These are phyloP conservation scores for Netelia virgata DNA, from an alignment of 2,888 invertebrate species.

Conservation along the genomic window DNA sequence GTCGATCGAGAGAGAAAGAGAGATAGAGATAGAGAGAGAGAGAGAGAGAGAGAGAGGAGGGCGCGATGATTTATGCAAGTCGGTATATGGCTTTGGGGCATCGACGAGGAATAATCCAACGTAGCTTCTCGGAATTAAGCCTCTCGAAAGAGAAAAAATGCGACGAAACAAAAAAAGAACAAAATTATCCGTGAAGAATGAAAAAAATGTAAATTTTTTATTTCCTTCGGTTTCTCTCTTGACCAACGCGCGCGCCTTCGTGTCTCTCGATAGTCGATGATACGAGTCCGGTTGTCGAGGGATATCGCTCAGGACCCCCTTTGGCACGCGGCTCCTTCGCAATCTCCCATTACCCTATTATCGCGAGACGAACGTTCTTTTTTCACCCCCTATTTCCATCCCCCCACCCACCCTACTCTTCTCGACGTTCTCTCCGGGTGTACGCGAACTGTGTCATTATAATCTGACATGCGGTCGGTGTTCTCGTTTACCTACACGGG, in stretches of 20 bases:
- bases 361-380: slow-evolving; percentile 46
- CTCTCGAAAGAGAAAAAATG: slow-evolving; percentile 8
- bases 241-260: slow-evolving; percentile 1
- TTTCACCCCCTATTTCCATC: background rate
- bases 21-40: background rate
- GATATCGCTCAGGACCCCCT: slow-evolving; percentile 18
- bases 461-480: slow-evolving; percentile 49
- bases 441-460: slow-evolving; percentile 56
- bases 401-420: background rate
- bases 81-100: slow-evolving; percentile 61
- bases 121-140: slow-evolving; percentile 43
- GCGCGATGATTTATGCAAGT: slow-evolving; percentile 53
- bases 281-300: slow-evolving; percentile 50
- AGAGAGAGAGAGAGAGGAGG: slow-evolving; percentile 1
- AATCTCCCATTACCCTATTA: slow-evolving; percentile 66
- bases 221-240: slow-evolving; percentile 5
- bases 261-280: slow-evolving; percentile 56
- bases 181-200: no score
- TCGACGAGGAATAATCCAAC: slow-evolving; percentile 33
- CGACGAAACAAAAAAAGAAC: background rate
- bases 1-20: background rate
- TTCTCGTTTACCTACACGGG: slow-evolving; percentile 33
- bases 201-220: background rate
- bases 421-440: background rate
- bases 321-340: slow-evolving; percentile 54